Percentiles rank a stretch among this genome's conserved stretches.
These are phyloP conservation scores for Hirundichthys speculiger DNA, from an alignment of 2,113 vertebrate species.

Conservation along the genomic window DNA sequence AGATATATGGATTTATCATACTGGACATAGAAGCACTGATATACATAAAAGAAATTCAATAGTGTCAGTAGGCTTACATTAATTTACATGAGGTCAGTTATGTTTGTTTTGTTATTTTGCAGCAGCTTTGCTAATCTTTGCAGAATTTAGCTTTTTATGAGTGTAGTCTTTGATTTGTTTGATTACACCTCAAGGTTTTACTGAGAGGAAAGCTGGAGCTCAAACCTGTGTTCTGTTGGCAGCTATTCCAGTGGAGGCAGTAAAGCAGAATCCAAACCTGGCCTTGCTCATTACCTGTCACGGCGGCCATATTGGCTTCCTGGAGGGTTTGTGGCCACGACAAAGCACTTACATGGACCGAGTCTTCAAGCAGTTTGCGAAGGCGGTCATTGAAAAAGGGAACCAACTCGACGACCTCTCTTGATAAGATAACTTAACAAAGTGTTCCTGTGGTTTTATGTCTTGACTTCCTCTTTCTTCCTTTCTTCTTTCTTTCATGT, in stretches of 20 bases:
- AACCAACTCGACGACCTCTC: conserved; percentile 81
- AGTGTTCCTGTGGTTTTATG: conserved; percentile 15
- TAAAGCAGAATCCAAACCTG: conserved; percentile 96
- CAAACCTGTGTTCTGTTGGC: conserved; percentile 11
- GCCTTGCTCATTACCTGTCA: conserved; percentile 94
- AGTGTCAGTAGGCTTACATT: too few species aligned
- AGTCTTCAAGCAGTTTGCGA: conserved; percentile 96
- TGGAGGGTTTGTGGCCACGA: conserved; percentile 96
- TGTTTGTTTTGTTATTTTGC: too few species aligned
- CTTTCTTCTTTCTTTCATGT: conserved; percentile 2
- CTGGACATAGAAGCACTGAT: too few species aligned
- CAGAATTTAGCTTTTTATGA: too few species aligned
- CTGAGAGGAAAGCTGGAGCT: too few species aligned
- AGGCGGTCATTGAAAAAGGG: conserved; percentile 92
- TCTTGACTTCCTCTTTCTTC: background rate
- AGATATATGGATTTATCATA: too few species aligned
- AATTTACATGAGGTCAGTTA: too few species aligned
- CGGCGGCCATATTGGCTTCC: conserved; percentile 97
- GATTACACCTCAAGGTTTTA: background rate
- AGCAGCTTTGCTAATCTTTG: too few species aligned
- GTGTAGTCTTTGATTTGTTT: background rate
- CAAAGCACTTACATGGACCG: conserved; percentile 98
- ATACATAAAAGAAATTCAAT: too few species aligned
- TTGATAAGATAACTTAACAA: conserved; percentile 42
- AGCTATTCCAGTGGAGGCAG: conserved; percentile 94